Conservation (phyloP, 2,888 invertebrate species). For the Chesias legatella region DNA sequence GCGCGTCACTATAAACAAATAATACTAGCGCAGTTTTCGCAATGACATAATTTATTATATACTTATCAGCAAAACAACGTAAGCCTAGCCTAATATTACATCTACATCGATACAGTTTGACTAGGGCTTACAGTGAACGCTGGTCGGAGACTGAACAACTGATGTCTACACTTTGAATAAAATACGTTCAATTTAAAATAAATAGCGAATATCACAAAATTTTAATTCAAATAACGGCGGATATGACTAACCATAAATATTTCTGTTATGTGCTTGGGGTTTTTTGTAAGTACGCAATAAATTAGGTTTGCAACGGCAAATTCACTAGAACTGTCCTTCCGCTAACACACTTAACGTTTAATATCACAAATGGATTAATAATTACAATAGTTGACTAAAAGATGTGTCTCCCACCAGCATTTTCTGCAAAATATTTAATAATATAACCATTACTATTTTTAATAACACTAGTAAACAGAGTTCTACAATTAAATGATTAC, state of each 20-base stretch:
- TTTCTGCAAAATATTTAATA: slow-evolving; percentile 38
- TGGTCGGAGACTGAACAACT: slow-evolving; percentile 34
- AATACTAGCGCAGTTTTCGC: background rate
- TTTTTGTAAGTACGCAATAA: too few relatives aligned
- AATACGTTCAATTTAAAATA: too few relatives aligned
- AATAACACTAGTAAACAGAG: slow-evolving; percentile 9
- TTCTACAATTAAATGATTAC: slow-evolving; percentile 11
- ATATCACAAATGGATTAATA: slow-evolving; percentile 9
- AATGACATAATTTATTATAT: slow-evolving; percentile 10
- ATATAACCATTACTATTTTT: slow-evolving; percentile 30
- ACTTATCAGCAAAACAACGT: slow-evolving; percentile 48
- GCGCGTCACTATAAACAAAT: too few relatives aligned
- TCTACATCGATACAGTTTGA: slow-evolving; percentile 62
- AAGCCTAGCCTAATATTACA: slow-evolving; percentile 56
- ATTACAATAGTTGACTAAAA: too few relatives aligned
- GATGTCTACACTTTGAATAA: slow-evolving; percentile 19
- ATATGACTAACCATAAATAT: too few relatives aligned
- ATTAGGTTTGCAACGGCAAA: too few relatives aligned
- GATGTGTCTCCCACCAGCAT: slow-evolving; percentile 35
- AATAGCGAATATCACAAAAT: too few relatives aligned
- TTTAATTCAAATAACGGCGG: too few relatives aligned
- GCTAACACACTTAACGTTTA: background rate
- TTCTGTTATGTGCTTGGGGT: too few relatives aligned
- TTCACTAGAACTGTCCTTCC: too few relatives aligned
- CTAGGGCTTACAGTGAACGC: slow-evolving; percentile 56